These are phyloP conservation scores for Chroicocephalus ridibundus DNA, from an alignment of 2,113 vertebrate species.

Conservation along the genomic window DNA sequence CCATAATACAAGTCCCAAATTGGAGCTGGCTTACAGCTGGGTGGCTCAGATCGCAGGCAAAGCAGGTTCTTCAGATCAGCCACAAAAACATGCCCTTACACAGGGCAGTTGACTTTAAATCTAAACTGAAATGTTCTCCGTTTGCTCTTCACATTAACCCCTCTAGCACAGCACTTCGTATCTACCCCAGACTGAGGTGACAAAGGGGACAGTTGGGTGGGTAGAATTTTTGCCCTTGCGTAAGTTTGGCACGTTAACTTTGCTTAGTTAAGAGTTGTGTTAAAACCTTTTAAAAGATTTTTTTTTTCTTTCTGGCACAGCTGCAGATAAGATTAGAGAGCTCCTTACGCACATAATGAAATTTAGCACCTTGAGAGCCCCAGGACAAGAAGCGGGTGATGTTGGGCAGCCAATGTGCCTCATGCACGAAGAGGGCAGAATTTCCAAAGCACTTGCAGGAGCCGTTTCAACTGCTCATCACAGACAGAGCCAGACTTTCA, in stretches of 20 bases:
- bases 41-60: not conserved
- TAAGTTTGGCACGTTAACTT: not conserved
- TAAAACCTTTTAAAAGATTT: not conserved
- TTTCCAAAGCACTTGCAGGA: not conserved
- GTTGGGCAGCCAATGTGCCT: not conserved
- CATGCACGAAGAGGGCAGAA: not conserved
- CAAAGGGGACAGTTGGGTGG: not conserved
- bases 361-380: not conserved
- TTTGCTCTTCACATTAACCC: not conserved
- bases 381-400: not conserved
- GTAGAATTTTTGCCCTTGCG: not conserved
- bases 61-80: not conserved
- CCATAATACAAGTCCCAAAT: not conserved
- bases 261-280: not conserved
- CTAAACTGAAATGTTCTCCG: not conserved
- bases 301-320: not conserved
- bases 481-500: not conserved
- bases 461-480: accelerated
- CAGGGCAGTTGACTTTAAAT: not conserved
- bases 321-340: not conserved
- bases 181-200: not conserved
- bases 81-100: not conserved
- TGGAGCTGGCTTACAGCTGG: not conserved
- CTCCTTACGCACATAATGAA: not conserved
- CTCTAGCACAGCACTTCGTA: not conserved